Conservation (phyloP, 2,888 invertebrate species). For the Sphecodes monilicornis region DNA sequence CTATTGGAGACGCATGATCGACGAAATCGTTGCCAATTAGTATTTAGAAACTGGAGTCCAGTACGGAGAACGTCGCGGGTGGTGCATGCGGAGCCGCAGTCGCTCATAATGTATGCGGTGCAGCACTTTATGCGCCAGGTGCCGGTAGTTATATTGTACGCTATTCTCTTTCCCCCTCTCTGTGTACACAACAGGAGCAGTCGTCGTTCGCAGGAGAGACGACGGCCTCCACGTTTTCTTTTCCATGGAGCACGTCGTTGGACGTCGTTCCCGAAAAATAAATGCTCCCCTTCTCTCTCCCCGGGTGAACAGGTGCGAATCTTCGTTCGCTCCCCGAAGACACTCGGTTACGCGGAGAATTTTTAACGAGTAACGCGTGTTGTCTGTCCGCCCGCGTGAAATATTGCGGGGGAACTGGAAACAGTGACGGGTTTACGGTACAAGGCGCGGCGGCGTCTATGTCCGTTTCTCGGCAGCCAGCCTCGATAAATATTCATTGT, state of each 20-base stretch:
- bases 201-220: constrained; percentile 37
- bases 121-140: constrained; percentile 77
- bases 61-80: constrained; percentile 59
- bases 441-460: background rate
- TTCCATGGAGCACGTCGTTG: constrained; percentile 56
- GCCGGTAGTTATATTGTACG: constrained; percentile 77
- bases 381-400: constrained; percentile 32
- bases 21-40: background rate
- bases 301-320: constrained; percentile 66
- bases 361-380: constrained; percentile 63
- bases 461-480: background rate
- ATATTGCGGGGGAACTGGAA: constrained; percentile 30
- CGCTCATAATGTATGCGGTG: constrained; percentile 72
- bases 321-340: constrained; percentile 40
- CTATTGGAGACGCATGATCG: background rate
- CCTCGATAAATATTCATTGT: constrained; percentile 52
- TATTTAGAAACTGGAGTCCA: constrained; percentile 48
- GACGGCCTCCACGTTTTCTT: constrained; percentile 63
- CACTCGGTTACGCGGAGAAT: constrained; percentile 56
- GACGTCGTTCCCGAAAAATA: constrained; percentile 61
- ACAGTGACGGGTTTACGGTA: constrained; percentile 14
- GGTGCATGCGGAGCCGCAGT: constrained; percentile 57
- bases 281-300: constrained; percentile 25
- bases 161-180: constrained; percentile 58
- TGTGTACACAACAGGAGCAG: constrained; percentile 40